Conservation (phyloP, 2,888 invertebrate genomes). For the Microctonus hyperodae region DNA sequence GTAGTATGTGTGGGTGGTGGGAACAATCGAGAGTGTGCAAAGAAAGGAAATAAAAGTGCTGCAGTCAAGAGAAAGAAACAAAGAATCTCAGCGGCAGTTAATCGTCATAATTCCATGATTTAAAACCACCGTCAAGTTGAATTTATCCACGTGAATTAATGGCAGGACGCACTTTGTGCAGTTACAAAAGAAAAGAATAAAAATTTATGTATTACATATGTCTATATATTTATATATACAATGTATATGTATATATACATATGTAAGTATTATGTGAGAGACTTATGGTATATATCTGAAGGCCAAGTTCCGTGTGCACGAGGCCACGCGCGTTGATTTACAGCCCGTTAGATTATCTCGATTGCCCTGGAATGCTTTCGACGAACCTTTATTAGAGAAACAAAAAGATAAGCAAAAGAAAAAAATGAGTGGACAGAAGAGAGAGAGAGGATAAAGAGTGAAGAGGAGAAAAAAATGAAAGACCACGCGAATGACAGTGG, state of each 20-base stretch:
- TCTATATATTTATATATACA: no score
- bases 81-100: constrained; percentile 56
- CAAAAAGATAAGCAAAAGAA: constrained; percentile 6
- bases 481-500: not conserved
- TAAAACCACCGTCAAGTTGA: constrained; percentile 49
- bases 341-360: constrained; percentile 40
- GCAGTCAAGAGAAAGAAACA: constrained; percentile 36
- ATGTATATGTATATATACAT: not conserved
- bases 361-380: constrained; percentile 38
- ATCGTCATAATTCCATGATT: constrained; percentile 59
- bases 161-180: constrained; percentile 11
- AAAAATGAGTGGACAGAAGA: no score
- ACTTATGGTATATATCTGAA: constrained; percentile 34
- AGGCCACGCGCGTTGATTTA: constrained; percentile 36
- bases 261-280: constrained; percentile 28
- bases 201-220: not conserved
- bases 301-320: not conserved
- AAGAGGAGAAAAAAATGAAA: no score
- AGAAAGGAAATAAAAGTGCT: constrained; percentile 24
- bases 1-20: constrained; percentile 21
- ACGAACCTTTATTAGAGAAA: constrained; percentile 32
- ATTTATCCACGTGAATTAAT: constrained; percentile 39
- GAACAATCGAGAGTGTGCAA: constrained; percentile 31
- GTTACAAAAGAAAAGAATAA: constrained; percentile 18
- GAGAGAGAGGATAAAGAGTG: no score